Evolutionary conservation across 2,888 invertebrate genomes (phyloP).

Genomic region (Chaitophorus viminalis): DNA sequence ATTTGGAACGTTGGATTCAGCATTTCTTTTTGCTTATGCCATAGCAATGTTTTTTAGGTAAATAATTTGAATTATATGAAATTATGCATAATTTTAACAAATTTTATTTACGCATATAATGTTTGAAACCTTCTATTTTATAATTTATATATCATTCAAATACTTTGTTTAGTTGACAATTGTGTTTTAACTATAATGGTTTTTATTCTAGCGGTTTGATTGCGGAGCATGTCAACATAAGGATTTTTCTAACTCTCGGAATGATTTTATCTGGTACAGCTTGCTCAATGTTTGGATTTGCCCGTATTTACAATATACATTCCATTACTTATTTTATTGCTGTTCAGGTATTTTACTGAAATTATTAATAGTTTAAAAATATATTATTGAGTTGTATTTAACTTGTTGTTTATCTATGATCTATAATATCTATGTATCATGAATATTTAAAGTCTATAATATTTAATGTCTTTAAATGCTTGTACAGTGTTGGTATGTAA

Average conservation of each 20-base stretch:
- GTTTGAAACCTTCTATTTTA: background rate
- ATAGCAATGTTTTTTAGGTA: slow-evolving; percentile 87
- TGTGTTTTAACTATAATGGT: background rate
- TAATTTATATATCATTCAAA: background rate
- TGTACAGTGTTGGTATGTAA: too few species aligned
- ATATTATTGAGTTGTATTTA: too few species aligned
- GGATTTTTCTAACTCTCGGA: slow-evolving; percentile 90
- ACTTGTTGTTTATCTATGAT: too few species aligned
- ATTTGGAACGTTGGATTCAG: slow-evolving; percentile 88
- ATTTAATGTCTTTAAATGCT: too few species aligned
- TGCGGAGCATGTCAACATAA: slow-evolving; percentile 89
- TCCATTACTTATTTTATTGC: slow-evolving; percentile 82
- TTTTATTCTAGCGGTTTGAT: slow-evolving; percentile 78
- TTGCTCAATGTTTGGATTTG: slow-evolving; percentile 89
- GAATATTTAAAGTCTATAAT: too few species aligned
- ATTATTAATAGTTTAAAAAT: too few species aligned
- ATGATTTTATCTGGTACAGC: slow-evolving; percentile 89
- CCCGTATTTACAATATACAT: slow-evolving; percentile 83
- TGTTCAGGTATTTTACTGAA: slow-evolving; percentile 75
- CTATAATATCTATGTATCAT: too few species aligned
- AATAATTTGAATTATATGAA: slow-evolving; percentile 33
- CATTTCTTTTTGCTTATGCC: slow-evolving; percentile 92
- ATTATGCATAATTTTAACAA: background rate
- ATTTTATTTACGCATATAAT: background rate
- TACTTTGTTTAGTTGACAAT: background rate